Percentiles rank a stretch among this genome's conserved stretches.
Conservation (phyloP, 2,113 vertebrate species). For the Cinclus mexicanus region DNA sequence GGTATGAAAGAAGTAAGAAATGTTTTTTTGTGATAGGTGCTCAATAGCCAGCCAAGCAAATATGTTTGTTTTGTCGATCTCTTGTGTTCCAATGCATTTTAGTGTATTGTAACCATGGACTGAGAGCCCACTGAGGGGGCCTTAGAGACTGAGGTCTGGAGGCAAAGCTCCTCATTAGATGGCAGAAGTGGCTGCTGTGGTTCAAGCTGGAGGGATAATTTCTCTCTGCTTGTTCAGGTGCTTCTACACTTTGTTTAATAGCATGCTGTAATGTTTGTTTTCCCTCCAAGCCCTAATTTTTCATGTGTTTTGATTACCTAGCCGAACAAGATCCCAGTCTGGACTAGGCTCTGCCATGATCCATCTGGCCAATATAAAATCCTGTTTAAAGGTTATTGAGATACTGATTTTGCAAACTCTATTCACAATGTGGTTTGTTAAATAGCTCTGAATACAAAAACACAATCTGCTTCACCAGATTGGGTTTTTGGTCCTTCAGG, state of each 20-base stretch:
- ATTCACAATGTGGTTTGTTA: background rate
- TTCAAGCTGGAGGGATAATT: background rate
- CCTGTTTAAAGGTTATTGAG: background rate
- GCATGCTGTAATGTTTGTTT: background rate
- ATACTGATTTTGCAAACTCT: background rate
- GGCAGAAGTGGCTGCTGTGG: background rate
- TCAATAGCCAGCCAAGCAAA: background rate
- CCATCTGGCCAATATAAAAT: background rate
- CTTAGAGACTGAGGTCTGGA: background rate
- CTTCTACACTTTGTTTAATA: background rate
- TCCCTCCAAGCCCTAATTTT: background rate
- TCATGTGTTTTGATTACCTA: background rate
- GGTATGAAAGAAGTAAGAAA: background rate
- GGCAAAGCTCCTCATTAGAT: background rate
- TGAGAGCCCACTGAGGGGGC: background rate
- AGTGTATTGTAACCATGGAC: background rate
- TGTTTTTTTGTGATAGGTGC: background rate
- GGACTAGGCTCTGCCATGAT: background rate
- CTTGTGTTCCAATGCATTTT: background rate
- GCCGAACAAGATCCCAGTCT: background rate
- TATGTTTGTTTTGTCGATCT: background rate
- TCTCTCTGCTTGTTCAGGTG: background rate
- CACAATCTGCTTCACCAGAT: conserved; percentile 21
- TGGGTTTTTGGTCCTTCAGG: conserved; percentile 15
- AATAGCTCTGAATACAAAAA: background rate